Base-by-base conservation (phyloP, 2,797 vertebrate species). In the Chiroxiphia lanceolata region DNA sequence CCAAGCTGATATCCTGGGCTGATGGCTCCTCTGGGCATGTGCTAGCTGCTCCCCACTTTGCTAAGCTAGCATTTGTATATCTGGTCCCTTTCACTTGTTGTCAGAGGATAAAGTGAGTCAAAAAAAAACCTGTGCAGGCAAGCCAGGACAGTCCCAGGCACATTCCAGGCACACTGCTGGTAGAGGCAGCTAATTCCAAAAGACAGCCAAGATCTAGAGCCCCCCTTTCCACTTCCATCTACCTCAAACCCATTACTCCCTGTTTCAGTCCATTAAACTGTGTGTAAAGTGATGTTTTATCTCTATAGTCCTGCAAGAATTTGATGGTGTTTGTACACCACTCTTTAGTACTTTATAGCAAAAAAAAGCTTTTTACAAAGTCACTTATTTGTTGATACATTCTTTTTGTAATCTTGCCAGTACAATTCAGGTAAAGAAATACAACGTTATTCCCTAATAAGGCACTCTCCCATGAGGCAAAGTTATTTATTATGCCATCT, bases 1-100 rank as follows among this genome's bases (percentile, higher is more conserved):
- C 76, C 3, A 19, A 72, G 48, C 26, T 0, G 3, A 51, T 56
- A 70, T 42, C 61, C 64, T 36, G 76, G 61, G 29, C 65, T 75
- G 61, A 40, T 22, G 19, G n/a, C 69, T 82, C 2, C 0, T 64
- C 69, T 75, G 54, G 76, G 44, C 65, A 70, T 1, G 8, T 64
- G 45, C 23, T 60, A 79, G 87, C 72, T 79, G 76, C 51, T 76
- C 25, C 15, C 40, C 34, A 3, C 89, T 79, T 65, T 74, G 54
- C 60, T 83, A 85, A 72, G 47, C 50, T 65, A 87, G 47, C 38
- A 27, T 79, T 85, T 47, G 27, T 81, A 50, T 36, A 89, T 87
- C 65, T 89, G 48, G 75, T 64, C 68, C 81, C 71, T 94, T 95
- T 94, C 69, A 83, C 64, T 84, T 84, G 13, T 9, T 80, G 56